Evolutionary conservation across 2,797 vertebrate genomes (phyloP), one percentile per base, ranked within the genome.

Genomic region (Smutsia gigantea): DNA sequence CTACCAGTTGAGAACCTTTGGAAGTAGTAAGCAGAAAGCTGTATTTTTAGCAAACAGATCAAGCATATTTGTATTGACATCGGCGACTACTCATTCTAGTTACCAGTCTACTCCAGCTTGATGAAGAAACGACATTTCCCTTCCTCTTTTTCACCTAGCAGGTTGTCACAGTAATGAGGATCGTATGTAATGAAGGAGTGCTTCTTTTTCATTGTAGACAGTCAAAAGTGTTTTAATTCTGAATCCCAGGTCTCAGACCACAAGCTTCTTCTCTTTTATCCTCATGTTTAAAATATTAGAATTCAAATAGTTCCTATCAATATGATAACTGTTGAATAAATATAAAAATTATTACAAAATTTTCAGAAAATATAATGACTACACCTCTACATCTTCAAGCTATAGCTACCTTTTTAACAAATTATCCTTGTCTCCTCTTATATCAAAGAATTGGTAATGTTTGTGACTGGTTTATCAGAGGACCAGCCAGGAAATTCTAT

Each of bases 291-390:
- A 92, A 77, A 84, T 78, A 68, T 0, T 55, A 57, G 46, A 92
- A 74, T 93, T 79, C 51, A 94, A 93, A 64, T 12, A 49, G 31
- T 86, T 87, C 49, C 55, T 1, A 46, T 85, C 18, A 68, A 74
- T 53, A 14, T 82, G 39, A 53, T 46, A 27, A 46, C 64, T 69
- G 7, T 31, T 64, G 27, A 95, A 51, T 93, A 2, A 68, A 39
- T 7, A 34, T 81, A 59, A 19, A 34, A 84, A 68, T 82, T 39
- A 75, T 64, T 74, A 34, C 0, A 57, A 49, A 86, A 37, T 59
- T 79, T 93, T 90, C 68, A 81, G 29, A 82, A 94, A 89, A 75
- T 18, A 59, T 19, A 51, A 39, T 72, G n/a, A 91, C 8, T 69
- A 42, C 78, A 42, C 5, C 5, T 46, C 31, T 68, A 37, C 4